Conservation (phyloP, 2,888 invertebrate species). For the Apamea crenata region DNA sequence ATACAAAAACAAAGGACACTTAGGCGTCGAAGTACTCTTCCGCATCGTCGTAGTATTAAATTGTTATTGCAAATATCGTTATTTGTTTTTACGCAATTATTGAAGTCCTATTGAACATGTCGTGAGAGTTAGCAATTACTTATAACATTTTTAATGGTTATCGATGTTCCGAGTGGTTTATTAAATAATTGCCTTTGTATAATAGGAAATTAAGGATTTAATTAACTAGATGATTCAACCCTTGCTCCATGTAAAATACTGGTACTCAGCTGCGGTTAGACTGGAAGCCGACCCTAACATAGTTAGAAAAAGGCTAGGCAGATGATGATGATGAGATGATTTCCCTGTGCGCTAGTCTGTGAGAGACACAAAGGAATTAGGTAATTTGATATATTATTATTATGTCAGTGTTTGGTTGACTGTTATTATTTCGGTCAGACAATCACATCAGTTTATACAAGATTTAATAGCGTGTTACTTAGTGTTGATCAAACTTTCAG, state of each 20-base stretch:
- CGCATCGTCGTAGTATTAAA: not conserved
- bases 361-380: not conserved
- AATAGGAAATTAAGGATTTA: not conserved
- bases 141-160: not conserved
- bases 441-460: not conserved
- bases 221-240: not conserved
- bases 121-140: not conserved
- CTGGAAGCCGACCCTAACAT: not conserved
- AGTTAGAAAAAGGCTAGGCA: not conserved
- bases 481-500: not conserved
- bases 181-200: slow-evolving; percentile 1
- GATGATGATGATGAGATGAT: not conserved
- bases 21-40: too few relatives aligned
- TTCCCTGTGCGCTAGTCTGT: not conserved
- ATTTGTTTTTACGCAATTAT: not conserved
- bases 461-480: not conserved
- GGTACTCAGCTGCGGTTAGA: not conserved
- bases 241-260: not conserved
- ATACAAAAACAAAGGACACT: too few relatives aligned
- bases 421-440: not conserved
- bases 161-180: not conserved
- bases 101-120: not conserved
- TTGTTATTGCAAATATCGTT: not conserved
- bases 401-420: not conserved
- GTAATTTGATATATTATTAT: not conserved